Conservation (phyloP, 2,888 invertebrate genomes). For the Silvanus unidentatus region DNA sequence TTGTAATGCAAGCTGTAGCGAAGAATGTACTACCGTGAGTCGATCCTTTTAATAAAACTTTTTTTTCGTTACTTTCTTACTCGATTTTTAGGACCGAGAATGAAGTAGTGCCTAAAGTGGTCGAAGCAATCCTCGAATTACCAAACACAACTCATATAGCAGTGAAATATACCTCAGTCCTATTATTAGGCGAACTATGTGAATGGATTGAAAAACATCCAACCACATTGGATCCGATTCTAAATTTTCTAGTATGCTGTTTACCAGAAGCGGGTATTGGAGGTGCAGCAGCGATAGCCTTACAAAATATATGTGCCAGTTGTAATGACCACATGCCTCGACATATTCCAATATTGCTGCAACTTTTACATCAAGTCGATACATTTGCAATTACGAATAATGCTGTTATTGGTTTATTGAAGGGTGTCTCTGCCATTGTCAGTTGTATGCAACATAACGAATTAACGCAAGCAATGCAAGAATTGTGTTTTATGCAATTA, state of each 20-base stretch:
- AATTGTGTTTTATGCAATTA: constrained; percentile 73
- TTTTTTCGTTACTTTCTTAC: background rate
- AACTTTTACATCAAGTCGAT: constrained; percentile 66
- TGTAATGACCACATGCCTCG: constrained; percentile 73
- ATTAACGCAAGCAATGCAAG: constrained; percentile 64
- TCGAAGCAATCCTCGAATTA: constrained; percentile 82
- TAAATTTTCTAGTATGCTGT: constrained; percentile 72
- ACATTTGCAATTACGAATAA: constrained; percentile 67
- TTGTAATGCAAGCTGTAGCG: constrained; percentile 91
- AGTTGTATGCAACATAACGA: constrained; percentile 53
- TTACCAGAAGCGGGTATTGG: constrained; percentile 68
- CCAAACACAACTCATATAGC: constrained; percentile 80
- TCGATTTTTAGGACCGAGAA: constrained; percentile 69
- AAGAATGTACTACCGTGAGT: constrained; percentile 92
- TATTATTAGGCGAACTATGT: constrained; percentile 82
- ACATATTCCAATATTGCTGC: constrained; percentile 68
- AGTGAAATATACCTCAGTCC: constrained; percentile 81
- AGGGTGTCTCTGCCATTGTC: constrained; percentile 58
- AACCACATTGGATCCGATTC: constrained; percentile 70
- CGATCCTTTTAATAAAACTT: background rate
- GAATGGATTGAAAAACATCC: constrained; percentile 93
- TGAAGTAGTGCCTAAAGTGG: constrained; percentile 87
- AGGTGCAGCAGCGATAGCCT: constrained; percentile 72
- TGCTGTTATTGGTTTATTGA: constrained; percentile 59
- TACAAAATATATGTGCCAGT: constrained; percentile 79